Evolutionary conservation across 2,113 vertebrate species (phyloP).

Genomic region (Lontra canadensis): DNA sequence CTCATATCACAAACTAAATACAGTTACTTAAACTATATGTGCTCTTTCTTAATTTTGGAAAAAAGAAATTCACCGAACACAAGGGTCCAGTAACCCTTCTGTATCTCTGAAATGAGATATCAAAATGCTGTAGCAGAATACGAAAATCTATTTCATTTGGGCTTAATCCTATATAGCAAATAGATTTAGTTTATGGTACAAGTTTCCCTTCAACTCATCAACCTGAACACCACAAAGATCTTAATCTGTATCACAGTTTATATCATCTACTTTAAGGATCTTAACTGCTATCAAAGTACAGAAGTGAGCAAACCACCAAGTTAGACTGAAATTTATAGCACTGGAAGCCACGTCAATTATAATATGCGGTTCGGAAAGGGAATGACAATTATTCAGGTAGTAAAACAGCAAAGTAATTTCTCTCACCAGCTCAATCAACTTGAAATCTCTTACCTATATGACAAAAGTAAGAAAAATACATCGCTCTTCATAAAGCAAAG

Average conservation of each 20-base stretch:
- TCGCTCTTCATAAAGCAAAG: background rate
- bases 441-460: background rate
- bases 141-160: background rate
- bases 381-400: background rate
- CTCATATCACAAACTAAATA: background rate
- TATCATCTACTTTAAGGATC: background rate
- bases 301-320: background rate
- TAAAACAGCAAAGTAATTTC: slow-evolving; percentile 29
- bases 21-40: background rate
- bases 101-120: background rate
- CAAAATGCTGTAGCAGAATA: background rate
- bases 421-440: background rate
- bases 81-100: background rate
- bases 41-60: background rate
- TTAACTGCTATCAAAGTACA: background rate
- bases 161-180: background rate
- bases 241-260: background rate
- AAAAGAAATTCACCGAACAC: background rate
- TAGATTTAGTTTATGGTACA: background rate
- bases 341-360: background rate
- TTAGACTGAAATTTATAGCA: background rate
- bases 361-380: background rate
- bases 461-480: background rate
- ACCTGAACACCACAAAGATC: background rate
- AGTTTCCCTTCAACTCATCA: background rate